Conservation (phyloP, 2,888 invertebrate species). For the Kryphioiulus occultus region DNA sequence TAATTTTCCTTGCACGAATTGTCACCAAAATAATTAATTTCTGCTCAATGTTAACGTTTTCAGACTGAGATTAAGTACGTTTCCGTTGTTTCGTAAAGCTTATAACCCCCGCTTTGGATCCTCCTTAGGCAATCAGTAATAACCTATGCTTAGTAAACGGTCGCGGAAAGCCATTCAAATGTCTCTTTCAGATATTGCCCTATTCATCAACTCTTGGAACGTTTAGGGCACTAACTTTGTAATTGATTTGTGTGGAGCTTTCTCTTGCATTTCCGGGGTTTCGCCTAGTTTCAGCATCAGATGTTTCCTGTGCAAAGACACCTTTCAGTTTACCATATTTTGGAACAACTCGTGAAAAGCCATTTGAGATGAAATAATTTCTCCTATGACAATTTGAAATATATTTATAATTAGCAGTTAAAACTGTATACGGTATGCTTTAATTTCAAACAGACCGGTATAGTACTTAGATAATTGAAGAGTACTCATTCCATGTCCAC, state of each 20-base stretch:
- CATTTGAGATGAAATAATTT: not conserved
- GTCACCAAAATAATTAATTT: not conserved
- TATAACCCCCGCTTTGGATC: not conserved
- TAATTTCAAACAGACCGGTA: no score
- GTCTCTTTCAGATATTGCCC: not conserved
- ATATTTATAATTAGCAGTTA: no score
- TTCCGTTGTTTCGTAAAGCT: not conserved
- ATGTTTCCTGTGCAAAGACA: not conserved
- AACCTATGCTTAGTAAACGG: not conserved
- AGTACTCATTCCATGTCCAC: no score
- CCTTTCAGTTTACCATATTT: not conserved
- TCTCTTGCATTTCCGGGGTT: not conserved
- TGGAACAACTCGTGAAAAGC: not conserved
- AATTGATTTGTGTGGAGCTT: not conserved
- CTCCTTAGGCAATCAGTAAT: not conserved
- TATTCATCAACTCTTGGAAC: not conserved
- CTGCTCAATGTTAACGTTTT: not conserved
- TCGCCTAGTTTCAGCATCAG: not conserved
- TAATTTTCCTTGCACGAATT: not conserved
- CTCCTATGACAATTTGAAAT: no score
- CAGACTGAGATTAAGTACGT: not conserved
- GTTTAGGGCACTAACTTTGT: not conserved
- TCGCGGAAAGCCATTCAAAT: not conserved
- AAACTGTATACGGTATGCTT: no score
- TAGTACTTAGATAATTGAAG: no score